Conservation (phyloP, 2,113 vertebrate genomes). For the Chaenocephalus aceratus region DNA sequence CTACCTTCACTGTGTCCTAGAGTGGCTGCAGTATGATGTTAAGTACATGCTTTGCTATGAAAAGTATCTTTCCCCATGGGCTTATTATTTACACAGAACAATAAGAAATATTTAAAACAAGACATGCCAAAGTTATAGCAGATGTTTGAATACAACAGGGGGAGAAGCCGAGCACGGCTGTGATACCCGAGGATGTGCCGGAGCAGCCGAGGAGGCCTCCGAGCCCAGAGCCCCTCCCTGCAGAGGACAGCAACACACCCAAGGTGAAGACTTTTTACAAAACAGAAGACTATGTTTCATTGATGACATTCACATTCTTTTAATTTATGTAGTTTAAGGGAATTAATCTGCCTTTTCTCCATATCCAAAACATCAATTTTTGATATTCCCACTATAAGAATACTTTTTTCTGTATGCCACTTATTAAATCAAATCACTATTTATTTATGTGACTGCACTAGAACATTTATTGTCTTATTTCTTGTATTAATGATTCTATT, state of each 20-base stretch:
- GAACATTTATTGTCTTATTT: too few relatives aligned
- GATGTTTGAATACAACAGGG: constrained; percentile 49
- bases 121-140: constrained; percentile 13
- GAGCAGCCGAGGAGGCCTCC: constrained; percentile 88
- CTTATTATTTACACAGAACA: neutral
- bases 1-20: neutral
- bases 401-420: too few relatives aligned
- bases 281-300: neutral
- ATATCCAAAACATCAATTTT: too few relatives aligned
- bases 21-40: constrained; percentile 10
- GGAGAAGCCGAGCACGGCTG: constrained; percentile 57
- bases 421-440: too few relatives aligned
- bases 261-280: constrained; percentile 78
- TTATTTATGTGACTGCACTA: too few relatives aligned
- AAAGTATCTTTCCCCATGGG: neutral
- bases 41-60: constrained; percentile 16
- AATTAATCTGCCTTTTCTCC: neutral
- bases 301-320: neutral
- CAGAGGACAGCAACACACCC: constrained; percentile 83
- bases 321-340: neutral
- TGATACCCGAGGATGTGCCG: constrained; percentile 82
- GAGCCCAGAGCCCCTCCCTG: constrained; percentile 87
- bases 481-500: too few relatives aligned
- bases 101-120: constrained; percentile 6
- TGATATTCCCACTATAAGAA: too few relatives aligned